Evolutionary conservation across 2,888 invertebrate genomes (phyloP).

Genomic region (Mechanitis messenoides): DNA sequence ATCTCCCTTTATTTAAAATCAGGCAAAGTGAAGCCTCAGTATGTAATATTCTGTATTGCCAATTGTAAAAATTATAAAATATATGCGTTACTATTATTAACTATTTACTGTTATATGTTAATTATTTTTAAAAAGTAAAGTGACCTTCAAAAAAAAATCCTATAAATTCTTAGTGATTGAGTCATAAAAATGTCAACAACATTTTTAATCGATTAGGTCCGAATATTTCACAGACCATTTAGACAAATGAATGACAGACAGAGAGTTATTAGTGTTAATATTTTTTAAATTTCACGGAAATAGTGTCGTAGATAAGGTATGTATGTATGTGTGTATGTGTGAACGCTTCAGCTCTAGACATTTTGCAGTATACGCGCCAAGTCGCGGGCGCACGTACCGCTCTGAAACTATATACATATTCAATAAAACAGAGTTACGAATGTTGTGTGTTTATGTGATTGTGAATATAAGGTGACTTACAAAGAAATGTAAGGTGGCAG

Average conservation of each 20-base stretch:
- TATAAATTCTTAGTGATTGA: not conserved
- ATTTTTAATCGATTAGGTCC: constrained; percentile 1
- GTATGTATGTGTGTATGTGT: constrained; percentile 33
- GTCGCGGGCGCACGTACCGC: constrained; percentile 60
- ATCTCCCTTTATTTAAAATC: too few relatives aligned
- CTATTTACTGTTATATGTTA: too few relatives aligned
- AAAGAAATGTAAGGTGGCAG: constrained; percentile 20
- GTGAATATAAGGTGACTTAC: constrained; percentile 9
- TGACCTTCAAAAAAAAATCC: constrained; percentile 7
- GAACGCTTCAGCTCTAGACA: constrained; percentile 45
- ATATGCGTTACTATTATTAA: too few relatives aligned
- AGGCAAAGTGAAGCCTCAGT: too few relatives aligned
- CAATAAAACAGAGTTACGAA: not conserved
- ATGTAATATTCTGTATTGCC: too few relatives aligned
- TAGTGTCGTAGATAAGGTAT: constrained; percentile 35
- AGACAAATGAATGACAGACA: constrained; percentile 36
- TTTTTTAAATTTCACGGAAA: constrained; percentile 38
- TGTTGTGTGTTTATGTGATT: constrained; percentile 17
- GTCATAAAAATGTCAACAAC: not conserved
- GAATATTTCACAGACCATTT: constrained; percentile 20
- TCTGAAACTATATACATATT: constrained; percentile 16
- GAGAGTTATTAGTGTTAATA: constrained; percentile 42
- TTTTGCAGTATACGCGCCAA: constrained; percentile 46
- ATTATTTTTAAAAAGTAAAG: not conserved
- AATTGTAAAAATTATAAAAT: too few relatives aligned